Evolutionary conservation across 2,888 invertebrate species (phyloP), one percentile per base, ranked within the genome.

Genomic region (Panopea generosa): DNA sequence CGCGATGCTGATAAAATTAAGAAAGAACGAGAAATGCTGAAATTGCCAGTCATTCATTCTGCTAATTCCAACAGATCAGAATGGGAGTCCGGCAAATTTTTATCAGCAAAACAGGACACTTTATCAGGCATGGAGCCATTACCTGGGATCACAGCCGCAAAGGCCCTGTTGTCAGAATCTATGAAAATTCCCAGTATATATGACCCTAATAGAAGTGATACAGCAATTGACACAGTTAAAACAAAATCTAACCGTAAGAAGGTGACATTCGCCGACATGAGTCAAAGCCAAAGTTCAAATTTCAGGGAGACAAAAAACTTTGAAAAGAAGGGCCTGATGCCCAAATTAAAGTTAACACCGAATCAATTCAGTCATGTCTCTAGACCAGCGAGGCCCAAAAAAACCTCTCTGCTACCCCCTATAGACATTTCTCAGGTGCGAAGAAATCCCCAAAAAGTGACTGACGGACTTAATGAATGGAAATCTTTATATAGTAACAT

Each of bases 41-140:
- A 83, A 53, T 60, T 85, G 11, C 85, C 85, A 1, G 73, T 77
- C 2, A 82, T 85, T 29, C 76, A 82, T 45, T 77, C 77, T 6
- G 81, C 77, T 26, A 77, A 63, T 22, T 33, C 50, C 1, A 71
- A 73, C 40, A 57, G 74, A 14, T 72, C 81, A 1, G 77, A 82
- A 45, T 87, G 87, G 87, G 83, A 86, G 38, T 86, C 87, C n/a
- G 86, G 85, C 0, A 77, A 63, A 26, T 55, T 61, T 24, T 53
- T 69, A 38, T 59, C 63, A 3, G 27, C 43, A 45, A 29, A 74
- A 68, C 50, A 61, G 57, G 24, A 33, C 40, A 14, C 49, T 9
- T 22, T 60, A 27, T 38, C 50, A 43, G 57, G 62, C 29, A 53
- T 82, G n/a, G 77, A 85, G 38, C 83, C 80, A 2, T 57, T 82